Evolutionary conservation across 1,140 invertebrate species (phyloP).

Genomic region (Portunus trituberculatus): DNA sequence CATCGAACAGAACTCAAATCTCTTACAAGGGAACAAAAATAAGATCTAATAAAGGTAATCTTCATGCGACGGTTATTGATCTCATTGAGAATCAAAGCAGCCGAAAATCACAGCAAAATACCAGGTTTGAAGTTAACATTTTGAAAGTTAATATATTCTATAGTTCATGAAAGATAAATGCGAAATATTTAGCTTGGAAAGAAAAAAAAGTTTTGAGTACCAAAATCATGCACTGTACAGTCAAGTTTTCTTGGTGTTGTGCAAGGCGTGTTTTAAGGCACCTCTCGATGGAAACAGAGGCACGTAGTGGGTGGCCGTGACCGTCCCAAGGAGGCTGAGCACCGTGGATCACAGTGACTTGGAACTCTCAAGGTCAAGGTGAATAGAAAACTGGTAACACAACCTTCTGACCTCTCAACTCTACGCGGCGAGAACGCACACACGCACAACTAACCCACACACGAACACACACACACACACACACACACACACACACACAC

Average conservation of each 20-base stretch:
- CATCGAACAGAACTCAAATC: not conserved
- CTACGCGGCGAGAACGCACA: not conserved
- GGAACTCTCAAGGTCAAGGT: not conserved
- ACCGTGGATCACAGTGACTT: not conserved
- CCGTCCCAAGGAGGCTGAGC: not conserved
- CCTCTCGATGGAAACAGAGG: not conserved
- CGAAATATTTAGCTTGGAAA: no score
- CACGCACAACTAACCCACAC: no score
- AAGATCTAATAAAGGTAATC: not conserved
- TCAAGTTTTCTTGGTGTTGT: not conserved
- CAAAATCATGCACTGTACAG: no score
- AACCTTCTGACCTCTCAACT: constrained; percentile 12
- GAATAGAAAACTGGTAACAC: constrained; percentile 3
- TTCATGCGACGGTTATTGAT: not conserved
- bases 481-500: not conserved
- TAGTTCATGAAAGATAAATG: no score
- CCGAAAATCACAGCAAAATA: no score
- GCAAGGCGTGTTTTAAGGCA: not conserved
- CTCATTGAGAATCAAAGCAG: not conserved
- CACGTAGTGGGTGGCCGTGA: constrained; percentile 2
- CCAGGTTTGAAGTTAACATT: no score
- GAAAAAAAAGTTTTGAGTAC: no score
- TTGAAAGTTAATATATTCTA: no score
- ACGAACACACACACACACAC: no score
- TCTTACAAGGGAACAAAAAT: not conserved